Conservation (phyloP, 2,888 invertebrate species). For the Ectemnius lituratus region DNA sequence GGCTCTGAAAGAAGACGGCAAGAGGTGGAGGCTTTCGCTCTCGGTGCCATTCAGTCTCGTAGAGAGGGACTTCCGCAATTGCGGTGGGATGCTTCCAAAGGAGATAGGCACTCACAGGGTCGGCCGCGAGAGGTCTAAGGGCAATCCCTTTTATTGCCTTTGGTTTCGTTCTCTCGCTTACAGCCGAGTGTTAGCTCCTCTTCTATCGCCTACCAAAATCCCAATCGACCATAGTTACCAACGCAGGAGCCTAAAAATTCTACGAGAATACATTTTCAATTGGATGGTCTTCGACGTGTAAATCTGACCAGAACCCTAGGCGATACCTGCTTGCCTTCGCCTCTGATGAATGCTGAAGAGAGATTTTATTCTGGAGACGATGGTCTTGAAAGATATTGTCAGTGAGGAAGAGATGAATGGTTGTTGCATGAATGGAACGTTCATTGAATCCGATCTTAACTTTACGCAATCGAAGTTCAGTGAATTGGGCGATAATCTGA, state of each 20-base stretch:
- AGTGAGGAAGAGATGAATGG: no score
- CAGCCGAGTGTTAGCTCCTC: not conserved
- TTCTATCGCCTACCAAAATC: no score
- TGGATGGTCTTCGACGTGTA: no score
- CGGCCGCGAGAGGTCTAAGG: constrained; percentile 24
- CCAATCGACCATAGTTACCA: no score
- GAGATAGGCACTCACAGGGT: constrained; percentile 45
- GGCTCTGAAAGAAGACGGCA: not conserved
- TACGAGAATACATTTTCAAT: no score
- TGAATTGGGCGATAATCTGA: constrained; percentile 24
- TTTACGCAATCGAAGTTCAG: constrained; percentile 22
- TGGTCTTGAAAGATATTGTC: no score
- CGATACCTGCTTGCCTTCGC: no score
- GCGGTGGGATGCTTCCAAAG: constrained; percentile 43
- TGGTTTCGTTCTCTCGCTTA: constrained; percentile 34
- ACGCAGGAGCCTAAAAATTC: no score
- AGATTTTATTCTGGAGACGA: no score
- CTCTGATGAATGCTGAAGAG: no score
- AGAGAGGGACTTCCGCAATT: constrained; percentile 56
- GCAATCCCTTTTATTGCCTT: constrained; percentile 76
- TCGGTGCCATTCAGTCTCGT: constrained; percentile 43
- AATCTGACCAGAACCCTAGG: no score
- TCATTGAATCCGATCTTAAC: not conserved
- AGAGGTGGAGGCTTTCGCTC: constrained; percentile 43
- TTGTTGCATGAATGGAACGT: no score